Base-by-base conservation (phyloP, 2,797 vertebrate species). In the Haliaeetus vocifer region DNA sequence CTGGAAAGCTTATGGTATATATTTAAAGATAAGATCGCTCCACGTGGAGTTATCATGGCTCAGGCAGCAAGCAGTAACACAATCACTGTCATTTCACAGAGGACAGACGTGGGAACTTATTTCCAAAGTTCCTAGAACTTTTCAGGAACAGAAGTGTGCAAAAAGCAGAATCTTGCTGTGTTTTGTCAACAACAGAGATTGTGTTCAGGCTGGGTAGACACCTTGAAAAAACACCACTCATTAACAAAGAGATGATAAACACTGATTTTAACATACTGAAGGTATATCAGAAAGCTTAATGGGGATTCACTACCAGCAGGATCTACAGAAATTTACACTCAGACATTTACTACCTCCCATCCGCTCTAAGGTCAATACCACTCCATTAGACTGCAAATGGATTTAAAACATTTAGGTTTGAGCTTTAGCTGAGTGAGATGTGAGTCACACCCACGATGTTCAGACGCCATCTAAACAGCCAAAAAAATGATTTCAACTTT, bases 31-130 rank as follows among this genome's bases (percentile, higher is more conserved):
- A 45, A 85, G 50, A 44, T 37, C 50, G 28, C 37, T 56, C 72
- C 75, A 31, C 0, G 0, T 23, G 37, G 61, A 50, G 31, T 45
- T 55, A 52, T 7, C 3, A 1, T 1, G n/a, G 83, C 75, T 88
- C 4, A 4, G 44, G 66, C 71, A 89, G 62, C 76, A 62, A 55
- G 29, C 52, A 72, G 49, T 7, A 53, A 49, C 35, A 61, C 29
- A 23, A 7, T 15, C 75, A 7, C 47, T 58, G 35, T 37, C 55
- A 20, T 38, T 68, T 65, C 70, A 62, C 2, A 50, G 13, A 45
- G 42, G 17, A 53, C 52, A 37, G 1, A 31, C 0, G 3, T 4
- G 13, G 73, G 12, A 91, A 80, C n/a, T 55, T 56, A 52, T 7
- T 83, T 44, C 38, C 63, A 26, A 66, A 81, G 53, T 22, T 37